phyloP scores from a whole-genome alignment of 37 sponge, comb jelly and placozoan genomes.

The Cladorhizidae sp. region DNA sequence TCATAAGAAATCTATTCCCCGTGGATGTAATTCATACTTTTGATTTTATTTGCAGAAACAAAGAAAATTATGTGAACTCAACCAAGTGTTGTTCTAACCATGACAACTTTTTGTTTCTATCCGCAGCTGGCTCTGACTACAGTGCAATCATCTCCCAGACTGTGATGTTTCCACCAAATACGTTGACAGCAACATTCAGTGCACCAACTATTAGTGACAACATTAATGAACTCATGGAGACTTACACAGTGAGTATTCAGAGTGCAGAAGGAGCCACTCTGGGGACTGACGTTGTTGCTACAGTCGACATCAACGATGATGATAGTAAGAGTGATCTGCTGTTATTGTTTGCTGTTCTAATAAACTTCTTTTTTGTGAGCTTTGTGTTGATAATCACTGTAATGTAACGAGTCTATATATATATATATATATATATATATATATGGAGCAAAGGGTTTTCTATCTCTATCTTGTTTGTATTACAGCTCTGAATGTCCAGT shows the following conservation, averaged over 20 bases:
- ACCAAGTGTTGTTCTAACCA: too few species aligned
- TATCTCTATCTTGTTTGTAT: neutral
- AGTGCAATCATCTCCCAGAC: neutral
- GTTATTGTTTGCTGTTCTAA: neutral
- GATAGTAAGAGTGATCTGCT: conserved; percentile 9
- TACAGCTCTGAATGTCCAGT: conserved; percentile 15
- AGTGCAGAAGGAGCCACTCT: neutral
- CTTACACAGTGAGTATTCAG: conserved; percentile 9
- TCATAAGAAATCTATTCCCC: too few species aligned
- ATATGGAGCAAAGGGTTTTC: too few species aligned
- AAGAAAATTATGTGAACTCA: too few species aligned
- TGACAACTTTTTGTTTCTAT: too few species aligned
- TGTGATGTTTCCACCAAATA: conserved; percentile 17
- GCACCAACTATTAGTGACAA: conserved; percentile 39
- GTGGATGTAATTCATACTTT: too few species aligned
- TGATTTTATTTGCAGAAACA: too few species aligned
- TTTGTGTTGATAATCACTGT: too few species aligned
- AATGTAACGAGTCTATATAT: too few species aligned
- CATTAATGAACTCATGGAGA: conserved; percentile 20
- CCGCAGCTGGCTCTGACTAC: neutral
- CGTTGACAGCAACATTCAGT: neutral
- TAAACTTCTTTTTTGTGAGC: neutral
- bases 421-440: too few species aligned
- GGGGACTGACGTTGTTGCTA: neutral
- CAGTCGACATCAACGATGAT: conserved; percentile 33